Base-by-base conservation (phyloP, 37 sponge, comb jelly and placozoan genomes). In the Chondrilla cf. caribensis region DNA sequence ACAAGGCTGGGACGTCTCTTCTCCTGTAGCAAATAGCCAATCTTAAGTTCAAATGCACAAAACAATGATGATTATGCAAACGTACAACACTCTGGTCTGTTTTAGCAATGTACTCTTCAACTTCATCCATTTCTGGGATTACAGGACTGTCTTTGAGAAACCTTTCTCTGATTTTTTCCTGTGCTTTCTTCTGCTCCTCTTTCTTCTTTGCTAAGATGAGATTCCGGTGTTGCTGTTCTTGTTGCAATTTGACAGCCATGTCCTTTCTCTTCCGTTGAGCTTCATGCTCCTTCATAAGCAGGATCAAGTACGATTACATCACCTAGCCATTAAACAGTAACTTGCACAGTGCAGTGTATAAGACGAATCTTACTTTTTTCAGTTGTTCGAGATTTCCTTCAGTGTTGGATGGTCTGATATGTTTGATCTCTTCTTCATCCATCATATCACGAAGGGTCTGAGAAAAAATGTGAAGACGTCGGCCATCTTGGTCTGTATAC, bases 371-470 rank as follows among this genome's bases (percentile, higher is more conserved):
- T 40, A 73, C 76, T 37, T 73, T 73, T 6, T 22, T 73, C 21
- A 73, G 39, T 6, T 73, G 38, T 6, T 39, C 41, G 0, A 73
- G 11, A 37, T 40, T 15, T 9, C 76, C 76, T 24, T 73, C 76
- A 31, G 18, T 11, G 25, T 24, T 73, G 21, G 44, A 22, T 38
- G 18, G n/a, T 8, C 76, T 73, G 2, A 73, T 39, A 21, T 42
- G 31, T 15, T 73, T 37, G 38, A 73, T 73, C 44, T 73, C 76
- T 2, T 73, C 76, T 37, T 73, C 41, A n/a, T 43, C 76, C 76
- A 73, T 73, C 76, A 73, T 73, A 39, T 73, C 76, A 43, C 76
- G 41, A 22, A 73, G 41, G 43, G 76, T 73, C 76, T 73, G 24
- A 40, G 24, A 8, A 19, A 31, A 73, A 21, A 15, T 35, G 37